These are phyloP conservation scores for Phortica variegata DNA, from an alignment of 1,140 invertebrate genomes.

Conservation along the genomic window DNA sequence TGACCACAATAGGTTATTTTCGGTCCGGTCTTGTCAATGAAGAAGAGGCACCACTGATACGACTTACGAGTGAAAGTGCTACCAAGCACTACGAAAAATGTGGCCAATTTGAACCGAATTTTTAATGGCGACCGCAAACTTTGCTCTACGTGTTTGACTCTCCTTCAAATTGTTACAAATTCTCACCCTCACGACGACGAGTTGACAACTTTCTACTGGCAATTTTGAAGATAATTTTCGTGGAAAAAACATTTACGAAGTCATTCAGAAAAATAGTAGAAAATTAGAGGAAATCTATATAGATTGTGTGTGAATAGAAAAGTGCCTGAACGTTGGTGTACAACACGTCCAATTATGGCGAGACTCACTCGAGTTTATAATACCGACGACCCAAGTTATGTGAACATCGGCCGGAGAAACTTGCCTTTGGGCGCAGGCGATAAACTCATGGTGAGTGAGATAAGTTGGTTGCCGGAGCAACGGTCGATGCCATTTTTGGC, in stretches of 20 bases:
- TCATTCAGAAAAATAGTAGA: too few relatives aligned
- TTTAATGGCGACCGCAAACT: slow-evolving; percentile 44
- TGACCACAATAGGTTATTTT: too few relatives aligned
- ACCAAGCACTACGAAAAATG: neutral
- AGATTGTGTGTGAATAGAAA: neutral
- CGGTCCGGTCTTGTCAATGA: too few relatives aligned
- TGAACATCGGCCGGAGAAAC: slow-evolving; percentile 42
- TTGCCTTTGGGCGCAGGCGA: slow-evolving; percentile 49
- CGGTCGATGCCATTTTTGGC: too few relatives aligned
- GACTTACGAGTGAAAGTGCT: neutral
- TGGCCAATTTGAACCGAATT: too few relatives aligned
- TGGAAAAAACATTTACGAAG: too few relatives aligned
- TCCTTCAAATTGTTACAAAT: too few relatives aligned
- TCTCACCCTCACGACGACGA: too few relatives aligned
- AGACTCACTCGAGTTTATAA: slow-evolving; percentile 53
- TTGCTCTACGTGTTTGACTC: slow-evolving; percentile 46
- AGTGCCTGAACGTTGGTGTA: slow-evolving; percentile 48
- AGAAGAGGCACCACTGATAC: too few relatives aligned
- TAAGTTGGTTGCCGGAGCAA: neutral
- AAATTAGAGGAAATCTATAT: too few relatives aligned
- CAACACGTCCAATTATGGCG: slow-evolving; percentile 44
- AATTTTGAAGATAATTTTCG: too few relatives aligned
- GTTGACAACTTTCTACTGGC: too few relatives aligned
- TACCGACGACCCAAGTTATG: slow-evolving; percentile 44
- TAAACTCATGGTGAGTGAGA: slow-evolving; percentile 44